Evolutionary conservation across 2,888 invertebrate species (phyloP).

Genomic region (Carabus problematicus): DNA sequence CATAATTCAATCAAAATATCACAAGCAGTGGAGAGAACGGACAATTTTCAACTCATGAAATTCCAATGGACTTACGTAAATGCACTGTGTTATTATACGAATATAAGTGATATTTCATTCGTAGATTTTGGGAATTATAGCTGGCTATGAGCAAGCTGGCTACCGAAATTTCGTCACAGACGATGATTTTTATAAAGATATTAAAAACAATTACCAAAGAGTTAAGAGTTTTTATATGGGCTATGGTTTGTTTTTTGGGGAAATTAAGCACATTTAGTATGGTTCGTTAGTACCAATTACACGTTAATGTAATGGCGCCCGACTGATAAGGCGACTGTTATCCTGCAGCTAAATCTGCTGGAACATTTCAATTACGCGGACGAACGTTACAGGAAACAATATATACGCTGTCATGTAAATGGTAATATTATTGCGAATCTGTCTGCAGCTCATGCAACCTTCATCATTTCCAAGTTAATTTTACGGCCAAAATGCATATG

Average conservation of each 20-base stretch:
- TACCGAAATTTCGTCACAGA: slow-evolving; percentile 22
- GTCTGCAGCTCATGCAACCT: slow-evolving; percentile 27
- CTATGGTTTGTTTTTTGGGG: slow-evolving; percentile 25
- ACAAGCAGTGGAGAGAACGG: too few species aligned
- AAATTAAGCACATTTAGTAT: slow-evolving; percentile 23
- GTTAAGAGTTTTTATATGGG: slow-evolving; percentile 15
- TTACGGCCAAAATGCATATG: not conserved
- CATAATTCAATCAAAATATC: too few species aligned
- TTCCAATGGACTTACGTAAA: too few species aligned
- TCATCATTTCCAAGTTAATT: slow-evolving; percentile 25
- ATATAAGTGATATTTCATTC: too few species aligned
- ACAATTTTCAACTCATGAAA: too few species aligned
- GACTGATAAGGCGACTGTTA: slow-evolving; percentile 28
- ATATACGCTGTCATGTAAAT: slow-evolving; percentile 37
- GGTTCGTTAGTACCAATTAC: slow-evolving; percentile 36
- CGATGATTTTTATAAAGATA: slow-evolving; percentile 19
- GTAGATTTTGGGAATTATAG: too few species aligned
- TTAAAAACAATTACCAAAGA: slow-evolving; percentile 34
- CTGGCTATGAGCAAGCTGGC: too few species aligned
- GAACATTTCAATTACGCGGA: slow-evolving; percentile 16
- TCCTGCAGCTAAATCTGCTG: slow-evolving; percentile 32
- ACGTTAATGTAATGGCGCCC: slow-evolving; percentile 27
- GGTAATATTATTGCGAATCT: slow-evolving; percentile 31
- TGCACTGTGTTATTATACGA: too few species aligned
- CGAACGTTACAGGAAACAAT: slow-evolving; percentile 27